Base-by-base conservation (phyloP, 2,888 invertebrate species). In the Carterocephalus palaemon region DNA sequence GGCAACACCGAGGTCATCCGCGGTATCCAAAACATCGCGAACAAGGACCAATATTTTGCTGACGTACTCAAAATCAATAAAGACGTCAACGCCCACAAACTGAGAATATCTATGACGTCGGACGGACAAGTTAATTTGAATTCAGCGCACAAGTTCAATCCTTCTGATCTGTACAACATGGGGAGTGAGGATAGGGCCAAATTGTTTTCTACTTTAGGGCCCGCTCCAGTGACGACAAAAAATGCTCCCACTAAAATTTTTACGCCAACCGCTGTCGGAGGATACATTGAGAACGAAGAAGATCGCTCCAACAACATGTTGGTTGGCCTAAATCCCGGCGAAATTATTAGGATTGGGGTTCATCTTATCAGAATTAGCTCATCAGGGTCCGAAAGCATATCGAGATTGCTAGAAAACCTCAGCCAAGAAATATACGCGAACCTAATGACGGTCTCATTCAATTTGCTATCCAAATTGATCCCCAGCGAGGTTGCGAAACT, bases 31-130 rank as follows among this genome's bases (percentile, higher is more conserved):
- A 89, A 75, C 54, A 88, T 89, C 29, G 58, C 58, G 6, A 76
- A 89, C 60, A 89, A 88, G 56, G 88, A 90, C 53, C 88, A 89
- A 48, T 88, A 88, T 54, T 89, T 90, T 54, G 83, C 88, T 0
- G 82, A 86, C 51, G 78, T 89, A 0, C 76, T 89, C 0, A 70
- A 77, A 33, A 83, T 88, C 24, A 89, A 89, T 64, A 89, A 88
- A 56, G 78, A 87, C 19, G 54, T 89, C 24, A 90, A 89, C 54
- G 68, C 81, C 37, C 78, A 88, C 52, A 85, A 83, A 29, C 62
- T 88, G 1, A 67, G 82, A 37, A 87, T 88, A 52, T 87, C 88
- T 0, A 79, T 88, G 77, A 77, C 84, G 0, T 51, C 81, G 0
- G 87, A 85, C 13, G 88, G 88, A 0, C 59, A 73, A 40, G 85